phyloP scores from a whole-genome alignment of 1,140 invertebrate genomes.

The Coenobita brevimanus region DNA sequence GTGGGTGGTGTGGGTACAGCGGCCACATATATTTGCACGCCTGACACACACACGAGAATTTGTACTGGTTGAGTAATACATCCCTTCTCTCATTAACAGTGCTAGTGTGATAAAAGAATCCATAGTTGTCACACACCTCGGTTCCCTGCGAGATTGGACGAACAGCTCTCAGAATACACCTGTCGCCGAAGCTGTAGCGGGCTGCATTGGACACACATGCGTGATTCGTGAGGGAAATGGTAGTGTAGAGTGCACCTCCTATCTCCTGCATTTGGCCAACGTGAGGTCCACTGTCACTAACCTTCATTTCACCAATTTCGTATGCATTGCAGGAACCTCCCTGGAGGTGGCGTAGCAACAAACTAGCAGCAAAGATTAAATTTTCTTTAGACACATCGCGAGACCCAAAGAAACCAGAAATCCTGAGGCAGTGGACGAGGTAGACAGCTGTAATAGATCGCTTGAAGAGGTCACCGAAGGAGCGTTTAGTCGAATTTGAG shows the following conservation, averaged over 20 bases:
- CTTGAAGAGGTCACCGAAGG: slow-evolving; percentile 75
- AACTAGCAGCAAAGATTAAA: slow-evolving; percentile 72
- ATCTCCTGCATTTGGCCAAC: slow-evolving; percentile 73
- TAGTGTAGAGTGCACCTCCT: slow-evolving; percentile 79
- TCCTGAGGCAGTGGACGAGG: slow-evolving; percentile 73
- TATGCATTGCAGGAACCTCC: slow-evolving; percentile 80
- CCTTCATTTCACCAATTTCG: slow-evolving; percentile 77
- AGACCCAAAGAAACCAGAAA: slow-evolving; percentile 71
- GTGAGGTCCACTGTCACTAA: slow-evolving; percentile 72
- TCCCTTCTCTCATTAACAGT: slow-evolving; percentile 73
- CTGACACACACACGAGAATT: slow-evolving; percentile 77
- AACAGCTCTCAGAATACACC: slow-evolving; percentile 76
- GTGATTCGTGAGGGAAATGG: slow-evolving; percentile 80
- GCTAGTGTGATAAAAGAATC: slow-evolving; percentile 75
- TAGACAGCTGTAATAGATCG: slow-evolving; percentile 76
- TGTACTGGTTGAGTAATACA: slow-evolving; percentile 77
- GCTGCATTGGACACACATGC: slow-evolving; percentile 78
- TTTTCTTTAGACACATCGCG: slow-evolving; percentile 64
- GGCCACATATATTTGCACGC: slow-evolving; percentile 77
- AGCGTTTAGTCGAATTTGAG: slow-evolving; percentile 60
- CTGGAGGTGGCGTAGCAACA: slow-evolving; percentile 77
- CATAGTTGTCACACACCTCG: slow-evolving; percentile 80
- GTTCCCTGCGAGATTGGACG: slow-evolving; percentile 75
- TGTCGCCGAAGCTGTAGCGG: slow-evolving; percentile 75
- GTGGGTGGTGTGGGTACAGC: slow-evolving; percentile 55